Evolutionary conservation across 2,113 vertebrate species (phyloP), one percentile per base, ranked within the genome.

Genomic region (Misgurnus mizolepis): DNA sequence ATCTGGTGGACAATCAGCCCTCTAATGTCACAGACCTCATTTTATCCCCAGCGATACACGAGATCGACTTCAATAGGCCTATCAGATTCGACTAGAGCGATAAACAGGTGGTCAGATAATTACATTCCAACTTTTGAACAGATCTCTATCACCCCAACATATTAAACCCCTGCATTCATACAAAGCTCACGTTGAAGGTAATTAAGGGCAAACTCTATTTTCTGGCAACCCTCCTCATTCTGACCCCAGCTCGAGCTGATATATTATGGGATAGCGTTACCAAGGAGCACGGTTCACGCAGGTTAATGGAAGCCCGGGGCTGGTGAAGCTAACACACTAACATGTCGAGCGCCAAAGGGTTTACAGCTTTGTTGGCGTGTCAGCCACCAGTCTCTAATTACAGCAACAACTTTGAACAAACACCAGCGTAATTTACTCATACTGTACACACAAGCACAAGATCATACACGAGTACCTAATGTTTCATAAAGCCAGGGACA

Each of bases 251-350:
- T 69, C 67, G 83, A 85, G 82, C 85, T 90, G 88, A 90, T 87
- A 89, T 91, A 91, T 92, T 87, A 89, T 70, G 84, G 87, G 86
- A 89, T 89, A 82, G 82, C 82, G 69, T 86, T 84, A 65, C 80
- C 80, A 86, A 83, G 76, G 82, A 41, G 45, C 73, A 76, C 81
- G 79, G 87, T 86, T 87, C 86, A 67, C 86, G 80, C 83, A 89
- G 91, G 93, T 92, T 93, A 93, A 93, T 92, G 83, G 87, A 86
- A 89, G 89, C 83, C 85, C 85, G 67, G 80, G 83, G 80, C 60
- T 61, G 79, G 11, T 27, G 69, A 60, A 39, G 67, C 47, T 58
- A 75, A 75, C 65, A 49, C n/a, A 40, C 40, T 14, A 62, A 64
- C 43, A 77, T 64, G 41, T 56, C 7, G 62, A 49, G 53, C 62